A percentile compares a stretch with the other conserved stretches of the same genome.
Evolutionary conservation across 2,888 invertebrate species (phyloP).

Genomic region (Cylloceria caligata): DNA sequence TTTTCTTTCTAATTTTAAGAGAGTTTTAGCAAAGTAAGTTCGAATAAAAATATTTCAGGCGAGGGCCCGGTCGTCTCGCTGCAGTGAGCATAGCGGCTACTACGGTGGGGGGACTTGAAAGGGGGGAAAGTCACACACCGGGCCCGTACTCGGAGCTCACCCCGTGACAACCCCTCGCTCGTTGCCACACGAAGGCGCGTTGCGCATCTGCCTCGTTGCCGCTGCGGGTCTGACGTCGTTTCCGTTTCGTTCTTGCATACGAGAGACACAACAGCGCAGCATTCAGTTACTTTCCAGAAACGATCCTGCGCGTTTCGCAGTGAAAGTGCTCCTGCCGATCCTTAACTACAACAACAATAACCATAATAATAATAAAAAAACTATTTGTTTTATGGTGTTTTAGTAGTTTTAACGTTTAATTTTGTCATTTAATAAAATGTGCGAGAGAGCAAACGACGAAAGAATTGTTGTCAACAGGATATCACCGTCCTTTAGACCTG

Average conservation of each 20-base stretch:
- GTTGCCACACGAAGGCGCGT: constrained; percentile 58
- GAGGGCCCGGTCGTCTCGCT: constrained; percentile 44
- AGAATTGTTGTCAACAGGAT: constrained; percentile 30
- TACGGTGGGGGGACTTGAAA: constrained; percentile 4
- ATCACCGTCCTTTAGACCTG: constrained; percentile 66
- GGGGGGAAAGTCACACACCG: constrained; percentile 71
- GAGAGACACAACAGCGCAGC: background rate
- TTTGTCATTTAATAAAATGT: constrained; percentile 57
- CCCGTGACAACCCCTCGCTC: constrained; percentile 81
- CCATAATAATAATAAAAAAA: background rate
- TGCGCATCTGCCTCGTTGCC: constrained; percentile 67
- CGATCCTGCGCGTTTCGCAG: constrained; percentile 46
- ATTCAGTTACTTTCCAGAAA: constrained; percentile 50
- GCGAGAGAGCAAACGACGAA: constrained; percentile 41
- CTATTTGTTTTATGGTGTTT: background rate
- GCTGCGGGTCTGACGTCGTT: constrained; percentile 42
- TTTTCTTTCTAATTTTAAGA: background rate
- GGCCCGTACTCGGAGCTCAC: constrained; percentile 79
- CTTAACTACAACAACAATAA: constrained; percentile 2
- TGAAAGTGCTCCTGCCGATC: constrained; percentile 33
- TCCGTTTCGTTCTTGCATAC: constrained; percentile 29
- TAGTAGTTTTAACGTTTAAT: background rate
- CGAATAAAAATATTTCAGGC: constrained; percentile 16
- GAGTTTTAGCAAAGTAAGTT: background rate
- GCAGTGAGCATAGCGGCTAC: constrained; percentile 23